These are phyloP conservation scores for Nysson spinosus DNA, from an alignment of 2,888 invertebrate species.

Conservation along the genomic window DNA sequence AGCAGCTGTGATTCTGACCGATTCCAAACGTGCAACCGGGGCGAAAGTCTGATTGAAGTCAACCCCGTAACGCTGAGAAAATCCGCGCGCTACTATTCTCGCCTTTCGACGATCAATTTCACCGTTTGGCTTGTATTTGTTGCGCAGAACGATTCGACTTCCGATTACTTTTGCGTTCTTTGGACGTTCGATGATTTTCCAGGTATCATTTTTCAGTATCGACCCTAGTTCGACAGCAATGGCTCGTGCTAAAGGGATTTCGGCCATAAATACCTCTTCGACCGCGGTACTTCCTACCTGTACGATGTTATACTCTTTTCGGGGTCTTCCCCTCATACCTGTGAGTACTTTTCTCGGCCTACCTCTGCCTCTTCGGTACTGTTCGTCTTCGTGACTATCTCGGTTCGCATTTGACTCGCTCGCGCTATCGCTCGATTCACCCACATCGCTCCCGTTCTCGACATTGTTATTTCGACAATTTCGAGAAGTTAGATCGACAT, in stretches of 20 bases:
- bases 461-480: not conserved
- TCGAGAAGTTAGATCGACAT: not conserved
- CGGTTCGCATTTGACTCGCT: not conserved
- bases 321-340: slow-evolving; percentile 23
- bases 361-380: slow-evolving; percentile 11
- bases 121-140: slow-evolving; percentile 33
- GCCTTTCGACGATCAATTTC: slow-evolving; percentile 28
- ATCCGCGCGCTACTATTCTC: too few species aligned
- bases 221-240: slow-evolving; percentile 23
- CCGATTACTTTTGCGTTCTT: slow-evolving; percentile 21
- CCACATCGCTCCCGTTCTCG: not conserved
- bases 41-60: too few species aligned
- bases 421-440: not conserved
- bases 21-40: too few species aligned
- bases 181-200: slow-evolving; percentile 29
- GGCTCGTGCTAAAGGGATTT: slow-evolving; percentile 24
- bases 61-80: not conserved
- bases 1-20: not conserved
- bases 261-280: slow-evolving; percentile 5
- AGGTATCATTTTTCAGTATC: too few species aligned
- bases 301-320: slow-evolving; percentile 23
- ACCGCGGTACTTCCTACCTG: slow-evolving; percentile 4
- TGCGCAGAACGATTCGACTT: slow-evolving; percentile 29
- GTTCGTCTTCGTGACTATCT: not conserved
- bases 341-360: slow-evolving; percentile 22